Conservation (phyloP, 2,888 invertebrate genomes). For the Dolichopus griseipennis region DNA sequence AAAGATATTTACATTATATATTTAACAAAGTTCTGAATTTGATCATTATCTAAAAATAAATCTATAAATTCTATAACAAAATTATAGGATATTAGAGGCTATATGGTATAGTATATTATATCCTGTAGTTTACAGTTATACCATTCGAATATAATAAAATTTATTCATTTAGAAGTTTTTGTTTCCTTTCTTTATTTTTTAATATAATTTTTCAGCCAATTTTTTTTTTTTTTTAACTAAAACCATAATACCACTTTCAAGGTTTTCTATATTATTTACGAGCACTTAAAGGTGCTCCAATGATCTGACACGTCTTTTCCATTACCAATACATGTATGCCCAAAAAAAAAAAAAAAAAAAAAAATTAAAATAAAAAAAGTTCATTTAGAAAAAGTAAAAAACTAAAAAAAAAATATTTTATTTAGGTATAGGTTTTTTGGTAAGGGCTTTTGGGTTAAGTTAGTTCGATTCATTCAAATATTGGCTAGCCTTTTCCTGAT, state of each 20-base stretch:
- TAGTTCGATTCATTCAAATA: not conserved
- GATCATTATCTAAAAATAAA: too few species aligned
- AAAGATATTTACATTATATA: too few species aligned
- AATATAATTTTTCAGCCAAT: not conserved
- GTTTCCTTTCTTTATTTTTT: not conserved
- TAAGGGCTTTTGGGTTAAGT: not conserved
- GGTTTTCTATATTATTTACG: constrained; percentile 10
- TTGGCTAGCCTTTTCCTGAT: not conserved
- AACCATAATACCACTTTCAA: constrained; percentile 8
- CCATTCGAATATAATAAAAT: too few species aligned
- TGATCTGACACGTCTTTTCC: constrained; percentile 10
- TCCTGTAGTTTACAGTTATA: too few species aligned
- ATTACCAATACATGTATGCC: constrained; percentile 8
- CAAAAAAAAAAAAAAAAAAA: not conserved
- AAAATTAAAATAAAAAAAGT: not conserved
- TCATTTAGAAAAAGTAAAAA: not conserved
- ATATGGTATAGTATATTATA: too few species aligned
- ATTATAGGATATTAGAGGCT: too few species aligned
- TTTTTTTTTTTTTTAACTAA: not conserved
- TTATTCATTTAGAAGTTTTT: too few species aligned
- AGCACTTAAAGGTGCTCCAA: constrained; percentile 12
- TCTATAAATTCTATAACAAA: too few species aligned
- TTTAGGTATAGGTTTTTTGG: not conserved
- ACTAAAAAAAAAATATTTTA: not conserved
- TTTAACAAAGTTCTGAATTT: too few species aligned